Base-by-base conservation (phyloP, 1,140 invertebrate species). In the Euschistus heros region DNA sequence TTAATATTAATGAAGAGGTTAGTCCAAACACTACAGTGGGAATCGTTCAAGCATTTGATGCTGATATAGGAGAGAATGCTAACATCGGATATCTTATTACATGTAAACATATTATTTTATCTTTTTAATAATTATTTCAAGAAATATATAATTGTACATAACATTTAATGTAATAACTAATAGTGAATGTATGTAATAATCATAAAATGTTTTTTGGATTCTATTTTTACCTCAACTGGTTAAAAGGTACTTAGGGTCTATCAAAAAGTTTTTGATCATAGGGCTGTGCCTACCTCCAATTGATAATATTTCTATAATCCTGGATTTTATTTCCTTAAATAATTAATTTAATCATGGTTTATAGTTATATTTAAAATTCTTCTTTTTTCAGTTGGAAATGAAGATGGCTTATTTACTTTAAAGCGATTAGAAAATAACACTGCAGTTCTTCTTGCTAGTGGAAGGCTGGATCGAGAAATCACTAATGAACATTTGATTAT, bases 51-150 rank as follows among this genome's bases (percentile, higher is more conserved):
- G 88, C 87, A 0, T 73, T 86, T 24, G 89, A 91, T 70, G 81
- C 85, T 69, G 89, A 91, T 71, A 81, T 86, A 17, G 85, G 79
- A 14, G 85, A 87, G 22, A 89, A 90, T 73, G 86, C 85, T 0
- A 82, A 83, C 59, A 86, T 89, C 42, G 86, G 87, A 69, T 90
- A 89, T 69, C 76, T 79, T 0, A 87, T 89, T 20, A 85, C 80
- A 66, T 83, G 82, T 83, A 75, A 70, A 71, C 69, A 4, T 65
- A 22, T 30, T 60, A 47, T 46, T 4, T 33, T 26, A 20, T 37
- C n/a, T 26, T 62, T 62, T 55, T 63, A 37, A 37, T 37, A 30
- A 30, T 7, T 30, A 30, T 30, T n/a, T n/a, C n/a, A n/a, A n/a
- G n/a, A n/a, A n/a, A n/a, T n/a, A n/a, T n/a, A n/a, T n/a, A n/a